These are phyloP conservation scores for Rhadinocentrus ornatus DNA, from an alignment of 2,797 vertebrate genomes.

Conservation along the genomic window DNA sequence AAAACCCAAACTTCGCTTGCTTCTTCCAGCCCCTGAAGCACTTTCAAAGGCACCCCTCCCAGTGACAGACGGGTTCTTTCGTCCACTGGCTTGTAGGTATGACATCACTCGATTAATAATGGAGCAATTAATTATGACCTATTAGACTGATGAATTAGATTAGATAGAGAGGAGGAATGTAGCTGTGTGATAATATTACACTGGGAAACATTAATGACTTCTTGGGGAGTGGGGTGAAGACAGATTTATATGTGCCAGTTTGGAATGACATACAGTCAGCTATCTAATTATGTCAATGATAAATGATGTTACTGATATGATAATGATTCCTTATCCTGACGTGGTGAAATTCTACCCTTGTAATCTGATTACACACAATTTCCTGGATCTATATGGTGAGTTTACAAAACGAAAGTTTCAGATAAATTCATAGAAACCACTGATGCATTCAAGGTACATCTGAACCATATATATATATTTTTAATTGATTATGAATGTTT, in stretches of 20 bases:
- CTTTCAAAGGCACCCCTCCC: conserved; percentile 16
- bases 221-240: conserved; percentile 37
- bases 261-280: conserved; percentile 52
- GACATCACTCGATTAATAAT: conserved; percentile 82
- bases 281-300: conserved; percentile 66
- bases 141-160: conserved; percentile 81
- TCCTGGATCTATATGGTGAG: conserved; percentile 15
- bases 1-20: conserved; percentile 21
- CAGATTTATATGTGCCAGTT: conserved; percentile 55
- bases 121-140: conserved; percentile 81
- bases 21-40: neutral
- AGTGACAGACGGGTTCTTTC: conserved; percentile 71
- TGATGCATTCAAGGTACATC: conserved; percentile 47
- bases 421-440: conserved; percentile 28
- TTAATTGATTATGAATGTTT: conserved; percentile 27
- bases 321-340: conserved; percentile 48
- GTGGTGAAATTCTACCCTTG: conserved; percentile 14
- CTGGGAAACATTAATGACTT: conserved; percentile 74
- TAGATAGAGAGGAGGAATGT: conserved; percentile 70
- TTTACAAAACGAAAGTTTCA: too few relatives aligned
- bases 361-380: conserved; percentile 45
- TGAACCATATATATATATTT: conserved; percentile 33
- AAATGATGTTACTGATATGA: conserved; percentile 64
- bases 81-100: conserved; percentile 65
- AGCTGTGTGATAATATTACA: conserved; percentile 76